These are phyloP conservation scores for Helicoverpa armigera DNA, from an alignment of 1,140 invertebrate species.

Conservation along the genomic window DNA sequence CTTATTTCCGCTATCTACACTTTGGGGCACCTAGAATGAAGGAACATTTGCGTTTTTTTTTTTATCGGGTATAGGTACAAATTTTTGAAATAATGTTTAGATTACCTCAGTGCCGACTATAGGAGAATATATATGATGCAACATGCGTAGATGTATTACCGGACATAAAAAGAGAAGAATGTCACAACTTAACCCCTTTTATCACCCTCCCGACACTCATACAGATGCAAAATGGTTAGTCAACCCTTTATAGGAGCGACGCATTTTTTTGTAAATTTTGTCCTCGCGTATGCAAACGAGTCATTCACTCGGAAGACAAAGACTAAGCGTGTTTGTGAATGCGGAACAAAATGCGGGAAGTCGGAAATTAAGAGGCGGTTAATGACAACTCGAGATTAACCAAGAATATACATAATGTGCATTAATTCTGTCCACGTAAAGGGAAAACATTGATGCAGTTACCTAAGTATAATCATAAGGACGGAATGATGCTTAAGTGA, in stretches of 20 bases:
- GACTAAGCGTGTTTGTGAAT: constrained; percentile 29
- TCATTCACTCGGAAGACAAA: constrained; percentile 15
- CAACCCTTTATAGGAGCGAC: not conserved
- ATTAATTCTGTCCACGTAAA: constrained; percentile 8
- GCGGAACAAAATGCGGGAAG: constrained; percentile 30
- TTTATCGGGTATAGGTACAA: too few species aligned
- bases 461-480: not conserved
- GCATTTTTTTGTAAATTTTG: not conserved
- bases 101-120: too few species aligned
- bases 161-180: not conserved
- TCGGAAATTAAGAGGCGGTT: constrained; percentile 12
- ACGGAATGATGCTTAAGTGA: not conserved
- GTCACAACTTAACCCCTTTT: not conserved
- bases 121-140: too few species aligned
- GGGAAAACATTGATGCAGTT: constrained; percentile 3
- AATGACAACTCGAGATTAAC: constrained; percentile 24
- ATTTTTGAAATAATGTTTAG: too few species aligned
- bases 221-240: not conserved
- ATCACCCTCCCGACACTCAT: not conserved
- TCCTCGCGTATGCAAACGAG: constrained; percentile 17
- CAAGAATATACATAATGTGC: not conserved
- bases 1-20: too few species aligned
- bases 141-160: too few species aligned
- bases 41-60: too few species aligned
- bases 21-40: too few species aligned